A percentile compares a stretch with the other conserved stretches of the same genome.
Conservation (phyloP, 2,797 vertebrate species). For the Pipistrellus pygmaeus region DNA sequence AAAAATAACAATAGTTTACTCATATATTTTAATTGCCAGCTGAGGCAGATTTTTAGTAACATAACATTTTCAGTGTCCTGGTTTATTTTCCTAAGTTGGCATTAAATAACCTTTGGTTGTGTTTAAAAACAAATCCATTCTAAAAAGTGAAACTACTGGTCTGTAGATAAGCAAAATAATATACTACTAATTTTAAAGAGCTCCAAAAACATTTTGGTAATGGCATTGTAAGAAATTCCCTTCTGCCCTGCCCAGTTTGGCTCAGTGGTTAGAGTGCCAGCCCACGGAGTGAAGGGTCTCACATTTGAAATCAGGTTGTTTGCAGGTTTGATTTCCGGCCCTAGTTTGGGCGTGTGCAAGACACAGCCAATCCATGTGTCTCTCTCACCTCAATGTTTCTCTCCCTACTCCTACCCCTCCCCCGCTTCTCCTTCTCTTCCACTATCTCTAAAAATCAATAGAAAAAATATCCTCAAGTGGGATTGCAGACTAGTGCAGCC, state of each 20-base stretch:
- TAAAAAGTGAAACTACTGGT: neutral
- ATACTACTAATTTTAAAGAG: neutral
- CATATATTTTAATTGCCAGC: neutral
- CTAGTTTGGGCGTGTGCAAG: too few species aligned
- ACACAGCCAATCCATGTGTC: too few species aligned
- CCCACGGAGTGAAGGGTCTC: too few species aligned
- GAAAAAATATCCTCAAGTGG: too few species aligned
- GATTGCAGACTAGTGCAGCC: too few species aligned
- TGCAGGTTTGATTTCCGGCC: too few species aligned
- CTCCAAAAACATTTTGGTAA: neutral
- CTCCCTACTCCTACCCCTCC: too few species aligned
- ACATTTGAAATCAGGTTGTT: too few species aligned
- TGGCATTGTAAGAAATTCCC: neutral
- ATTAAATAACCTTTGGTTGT: neutral
- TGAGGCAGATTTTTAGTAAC: neutral
- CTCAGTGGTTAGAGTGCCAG: too few species aligned
- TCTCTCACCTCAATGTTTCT: too few species aligned
- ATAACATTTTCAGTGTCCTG: neutral
- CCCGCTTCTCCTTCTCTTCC: too few species aligned
- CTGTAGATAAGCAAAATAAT: neutral
- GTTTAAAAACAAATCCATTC: constrained; percentile 5
- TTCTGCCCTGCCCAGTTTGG: neutral
- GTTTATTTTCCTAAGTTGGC: neutral
- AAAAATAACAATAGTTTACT: neutral
- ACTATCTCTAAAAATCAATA: too few species aligned